phyloP scores from a whole-genome alignment of 2,113 vertebrate genomes.

The Pachyramphus minor region DNA sequence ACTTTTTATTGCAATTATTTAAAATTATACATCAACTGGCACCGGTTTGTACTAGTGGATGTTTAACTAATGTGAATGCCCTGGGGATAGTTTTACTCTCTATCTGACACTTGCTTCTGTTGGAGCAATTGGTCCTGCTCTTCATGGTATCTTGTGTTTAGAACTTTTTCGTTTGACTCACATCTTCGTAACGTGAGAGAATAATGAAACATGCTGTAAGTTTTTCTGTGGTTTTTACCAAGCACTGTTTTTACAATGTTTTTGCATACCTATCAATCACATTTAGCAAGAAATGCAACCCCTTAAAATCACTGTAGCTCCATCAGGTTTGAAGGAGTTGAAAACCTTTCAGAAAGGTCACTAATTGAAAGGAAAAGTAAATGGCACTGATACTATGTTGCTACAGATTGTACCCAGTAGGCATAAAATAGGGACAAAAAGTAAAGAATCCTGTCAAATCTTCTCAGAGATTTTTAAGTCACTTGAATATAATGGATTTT shows the following conservation, averaged over 20 bases:
- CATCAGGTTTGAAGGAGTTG: neutral
- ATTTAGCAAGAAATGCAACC: neutral
- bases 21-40: neutral
- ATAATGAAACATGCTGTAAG: neutral
- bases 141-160: neutral
- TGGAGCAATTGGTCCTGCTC: neutral
- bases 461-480: neutral
- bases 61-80: neutral
- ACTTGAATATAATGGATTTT: neutral
- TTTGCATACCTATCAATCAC: neutral
- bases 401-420: neutral
- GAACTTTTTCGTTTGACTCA: neutral
- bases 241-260: neutral
- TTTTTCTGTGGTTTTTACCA: neutral
- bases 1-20: neutral
- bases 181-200: neutral
- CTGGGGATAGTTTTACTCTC: neutral
- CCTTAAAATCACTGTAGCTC: neutral
- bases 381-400: neutral
- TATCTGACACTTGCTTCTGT: neutral
- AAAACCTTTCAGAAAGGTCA: neutral
- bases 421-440: neutral
- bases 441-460: neutral
- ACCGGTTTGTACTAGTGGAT: neutral
- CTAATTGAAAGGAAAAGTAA: neutral